Conservation (phyloP, 2,888 invertebrate genomes). For the Boloria selene region DNA sequence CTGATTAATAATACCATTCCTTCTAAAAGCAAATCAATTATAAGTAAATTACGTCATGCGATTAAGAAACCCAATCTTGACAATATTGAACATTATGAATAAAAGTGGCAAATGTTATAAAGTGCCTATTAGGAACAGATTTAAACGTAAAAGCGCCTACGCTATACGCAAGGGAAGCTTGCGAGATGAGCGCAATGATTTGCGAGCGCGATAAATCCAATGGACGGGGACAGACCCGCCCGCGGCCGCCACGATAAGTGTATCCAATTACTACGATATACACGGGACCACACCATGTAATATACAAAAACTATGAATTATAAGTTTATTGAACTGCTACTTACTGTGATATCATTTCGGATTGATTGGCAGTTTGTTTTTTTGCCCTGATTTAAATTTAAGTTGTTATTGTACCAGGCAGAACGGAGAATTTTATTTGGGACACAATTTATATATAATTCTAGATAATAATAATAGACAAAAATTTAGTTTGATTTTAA, state of each 20-base stretch:
- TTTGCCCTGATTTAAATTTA: background rate
- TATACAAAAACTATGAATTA: constrained; percentile 40
- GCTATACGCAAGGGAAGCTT: constrained; percentile 32
- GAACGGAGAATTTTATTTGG: background rate
- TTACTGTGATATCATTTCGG: constrained; percentile 35
- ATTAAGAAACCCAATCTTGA: background rate
- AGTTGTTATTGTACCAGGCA: no score
- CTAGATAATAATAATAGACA: no score
- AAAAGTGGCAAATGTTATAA: constrained; percentile 15
- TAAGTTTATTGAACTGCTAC: constrained; percentile 32
- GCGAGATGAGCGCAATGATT: constrained; percentile 68
- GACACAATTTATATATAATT: background rate
- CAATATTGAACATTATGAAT: background rate
- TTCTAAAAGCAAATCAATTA: no score
- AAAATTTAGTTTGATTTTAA: no score
- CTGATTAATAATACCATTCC: no score
- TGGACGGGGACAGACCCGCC: constrained; percentile 66
- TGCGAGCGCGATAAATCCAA: constrained; percentile 69
- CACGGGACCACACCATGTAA: constrained; percentile 47
- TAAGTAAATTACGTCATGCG: background rate
- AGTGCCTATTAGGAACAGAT: constrained; percentile 19
- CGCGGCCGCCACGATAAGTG: constrained; percentile 71
- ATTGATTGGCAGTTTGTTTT: constrained; percentile 2
- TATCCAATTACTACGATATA: constrained; percentile 75
- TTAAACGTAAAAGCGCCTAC: constrained; percentile 21